Conservation (phyloP, 2,113 vertebrate species). For the Phalacrocorax aristotelis region DNA sequence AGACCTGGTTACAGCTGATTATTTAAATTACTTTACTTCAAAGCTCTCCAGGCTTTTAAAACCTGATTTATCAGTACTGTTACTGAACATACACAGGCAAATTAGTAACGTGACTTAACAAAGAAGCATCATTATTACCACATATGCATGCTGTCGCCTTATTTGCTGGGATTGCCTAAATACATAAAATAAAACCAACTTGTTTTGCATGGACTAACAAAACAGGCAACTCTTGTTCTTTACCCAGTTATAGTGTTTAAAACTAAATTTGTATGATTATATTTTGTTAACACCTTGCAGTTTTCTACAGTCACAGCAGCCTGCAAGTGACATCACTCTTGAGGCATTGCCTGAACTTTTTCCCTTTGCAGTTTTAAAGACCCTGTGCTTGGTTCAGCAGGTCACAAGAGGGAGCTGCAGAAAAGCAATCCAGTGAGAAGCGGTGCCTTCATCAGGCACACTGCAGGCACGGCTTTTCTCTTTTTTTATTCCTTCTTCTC, state of each 20-base stretch:
- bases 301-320: neutral
- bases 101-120: neutral
- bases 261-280: neutral
- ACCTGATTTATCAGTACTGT: neutral
- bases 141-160: neutral
- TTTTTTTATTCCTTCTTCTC: neutral
- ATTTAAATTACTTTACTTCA: neutral
- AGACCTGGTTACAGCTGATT: neutral
- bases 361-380: neutral
- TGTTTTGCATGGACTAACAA: neutral
- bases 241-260: neutral
- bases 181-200: neutral
- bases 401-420: neutral
- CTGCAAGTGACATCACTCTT: neutral
- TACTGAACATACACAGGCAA: neutral
- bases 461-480: accelerated
- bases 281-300: neutral
- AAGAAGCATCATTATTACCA: neutral
- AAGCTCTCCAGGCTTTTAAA: neutral
- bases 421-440: neutral
- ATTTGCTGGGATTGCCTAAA: neutral
- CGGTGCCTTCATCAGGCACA: neutral
- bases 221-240: neutral
- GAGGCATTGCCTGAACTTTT: neutral
- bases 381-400: neutral